Evolutionary conservation across 2,113 vertebrate species (phyloP).

Genomic region (Alosa alosa): DNA sequence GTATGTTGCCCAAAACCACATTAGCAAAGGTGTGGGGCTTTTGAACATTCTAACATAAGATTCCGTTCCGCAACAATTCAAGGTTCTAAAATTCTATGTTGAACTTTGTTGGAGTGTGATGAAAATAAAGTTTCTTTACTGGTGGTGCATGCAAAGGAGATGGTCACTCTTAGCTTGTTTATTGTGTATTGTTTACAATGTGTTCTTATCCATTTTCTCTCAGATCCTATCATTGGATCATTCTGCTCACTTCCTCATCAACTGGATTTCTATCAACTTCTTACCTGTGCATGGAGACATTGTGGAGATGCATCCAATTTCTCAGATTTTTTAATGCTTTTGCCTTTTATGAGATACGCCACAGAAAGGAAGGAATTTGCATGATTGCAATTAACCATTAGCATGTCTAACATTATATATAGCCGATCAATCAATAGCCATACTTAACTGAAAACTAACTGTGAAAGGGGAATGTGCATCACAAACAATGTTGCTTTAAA

Average conservation of each 20-base stretch:
- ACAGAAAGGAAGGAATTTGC: neutral
- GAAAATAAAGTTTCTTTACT: no score
- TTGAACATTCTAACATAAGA: no score
- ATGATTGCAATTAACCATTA: slow-evolving; percentile 2
- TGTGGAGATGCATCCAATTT: slow-evolving; percentile 4
- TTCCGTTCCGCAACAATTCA: no score
- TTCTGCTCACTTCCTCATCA: neutral
- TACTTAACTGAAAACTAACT: neutral
- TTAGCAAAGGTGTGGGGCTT: neutral
- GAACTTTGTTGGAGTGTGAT: no score
- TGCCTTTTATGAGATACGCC: neutral
- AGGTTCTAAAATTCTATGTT: no score
- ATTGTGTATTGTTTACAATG: neutral
- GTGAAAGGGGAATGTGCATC: neutral
- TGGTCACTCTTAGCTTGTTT: neutral
- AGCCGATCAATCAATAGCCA: neutral
- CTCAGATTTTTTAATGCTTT: neutral
- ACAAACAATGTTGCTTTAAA: neutral
- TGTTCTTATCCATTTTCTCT: neutral
- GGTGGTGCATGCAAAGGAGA: no score
- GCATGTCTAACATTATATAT: neutral
- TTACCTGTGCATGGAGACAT: slow-evolving; percentile 14
- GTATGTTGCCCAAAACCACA: slow-evolving; percentile 48
- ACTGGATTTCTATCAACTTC: neutral
- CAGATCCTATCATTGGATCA: neutral